Percentiles rank a stretch among this genome's conserved stretches.
Evolutionary conservation across 2,113 vertebrate species (phyloP).

Genomic region (Callithrix jacchus): DNA sequence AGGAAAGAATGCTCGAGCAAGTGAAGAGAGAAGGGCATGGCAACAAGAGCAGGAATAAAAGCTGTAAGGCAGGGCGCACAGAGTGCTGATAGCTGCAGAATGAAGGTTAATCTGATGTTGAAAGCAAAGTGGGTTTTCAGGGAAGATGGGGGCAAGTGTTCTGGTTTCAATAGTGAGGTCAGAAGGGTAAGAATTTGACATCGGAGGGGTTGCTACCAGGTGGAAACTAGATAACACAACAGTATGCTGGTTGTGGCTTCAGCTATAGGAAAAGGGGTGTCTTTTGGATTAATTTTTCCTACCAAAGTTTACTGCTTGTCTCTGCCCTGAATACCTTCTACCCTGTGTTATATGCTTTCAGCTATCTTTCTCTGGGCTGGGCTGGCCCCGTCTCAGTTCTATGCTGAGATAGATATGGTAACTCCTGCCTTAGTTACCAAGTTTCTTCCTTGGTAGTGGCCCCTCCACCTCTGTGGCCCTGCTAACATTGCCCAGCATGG

Average conservation of each 20-base stretch:
- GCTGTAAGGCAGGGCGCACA: neutral
- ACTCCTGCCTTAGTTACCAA: neutral
- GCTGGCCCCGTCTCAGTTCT: neutral
- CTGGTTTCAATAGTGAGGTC: slow-evolving; percentile 13
- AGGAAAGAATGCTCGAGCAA: neutral
- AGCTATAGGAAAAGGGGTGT: neutral
- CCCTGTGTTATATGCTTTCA: accelerated
- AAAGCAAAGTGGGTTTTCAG: slow-evolving; percentile 20
- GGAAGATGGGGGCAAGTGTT: neutral
- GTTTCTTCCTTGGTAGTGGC: neutral
- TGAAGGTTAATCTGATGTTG: slow-evolving; percentile 63
- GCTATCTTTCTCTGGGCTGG: neutral
- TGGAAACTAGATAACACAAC: slow-evolving; percentile 1
- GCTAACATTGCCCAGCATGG: neutral
- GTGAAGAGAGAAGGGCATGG: slow-evolving; percentile 62
- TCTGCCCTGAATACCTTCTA: neutral
- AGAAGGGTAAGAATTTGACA: slow-evolving; percentile 57
- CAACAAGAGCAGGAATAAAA: slow-evolving; percentile 46
- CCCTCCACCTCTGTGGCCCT: neutral
- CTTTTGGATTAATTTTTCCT: neutral
- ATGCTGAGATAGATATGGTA: neutral
- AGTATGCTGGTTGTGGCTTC: neutral
- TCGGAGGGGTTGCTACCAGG: neutral
- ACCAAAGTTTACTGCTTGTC: neutral
- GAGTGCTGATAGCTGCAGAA: slow-evolving; percentile 45